phyloP scores from a whole-genome alignment of 2,797 vertebrate species.

The Zonotrichia albicollis region DNA sequence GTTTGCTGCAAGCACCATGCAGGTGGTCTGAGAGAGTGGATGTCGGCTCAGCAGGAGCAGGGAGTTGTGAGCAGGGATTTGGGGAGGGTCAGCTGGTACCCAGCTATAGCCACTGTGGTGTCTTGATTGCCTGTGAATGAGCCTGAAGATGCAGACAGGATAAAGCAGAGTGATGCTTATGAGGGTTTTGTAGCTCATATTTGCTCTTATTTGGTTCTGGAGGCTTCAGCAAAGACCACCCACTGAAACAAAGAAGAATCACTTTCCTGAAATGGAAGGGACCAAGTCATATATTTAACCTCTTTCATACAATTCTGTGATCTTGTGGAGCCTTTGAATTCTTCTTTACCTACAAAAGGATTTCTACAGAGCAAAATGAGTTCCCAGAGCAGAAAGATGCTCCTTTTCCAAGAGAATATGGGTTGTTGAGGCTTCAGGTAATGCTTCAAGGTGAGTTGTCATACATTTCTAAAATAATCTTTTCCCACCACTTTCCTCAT shows the following conservation, averaged over 20 bases:
- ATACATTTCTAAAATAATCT: neutral
- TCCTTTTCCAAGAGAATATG: neutral
- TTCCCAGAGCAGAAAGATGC: neutral
- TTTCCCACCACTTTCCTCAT: conserved; percentile 35
- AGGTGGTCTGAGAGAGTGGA: neutral
- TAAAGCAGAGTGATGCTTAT: neutral
- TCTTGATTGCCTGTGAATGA: neutral
- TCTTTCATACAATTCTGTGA: neutral
- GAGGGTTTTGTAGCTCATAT: neutral
- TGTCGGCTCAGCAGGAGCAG: neutral
- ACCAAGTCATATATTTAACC: neutral
- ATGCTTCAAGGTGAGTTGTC: conserved; percentile 2
- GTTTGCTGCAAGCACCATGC: neutral
- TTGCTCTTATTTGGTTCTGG: neutral
- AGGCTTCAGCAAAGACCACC: neutral
- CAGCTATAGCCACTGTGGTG: neutral
- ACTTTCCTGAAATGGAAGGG: neutral
- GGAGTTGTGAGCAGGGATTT: neutral
- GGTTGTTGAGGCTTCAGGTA: neutral
- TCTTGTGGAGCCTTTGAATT: neutral
- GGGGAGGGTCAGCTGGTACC: neutral
- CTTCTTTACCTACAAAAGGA: neutral
- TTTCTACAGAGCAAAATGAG: neutral
- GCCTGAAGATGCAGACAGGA: neutral
- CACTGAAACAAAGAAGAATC: neutral